Percentiles rank a stretch among this genome's conserved stretches.
These are phyloP conservation scores for Zelostemma sp. DNA, from an alignment of 1,140 invertebrate genomes.

Conservation along the genomic window DNA sequence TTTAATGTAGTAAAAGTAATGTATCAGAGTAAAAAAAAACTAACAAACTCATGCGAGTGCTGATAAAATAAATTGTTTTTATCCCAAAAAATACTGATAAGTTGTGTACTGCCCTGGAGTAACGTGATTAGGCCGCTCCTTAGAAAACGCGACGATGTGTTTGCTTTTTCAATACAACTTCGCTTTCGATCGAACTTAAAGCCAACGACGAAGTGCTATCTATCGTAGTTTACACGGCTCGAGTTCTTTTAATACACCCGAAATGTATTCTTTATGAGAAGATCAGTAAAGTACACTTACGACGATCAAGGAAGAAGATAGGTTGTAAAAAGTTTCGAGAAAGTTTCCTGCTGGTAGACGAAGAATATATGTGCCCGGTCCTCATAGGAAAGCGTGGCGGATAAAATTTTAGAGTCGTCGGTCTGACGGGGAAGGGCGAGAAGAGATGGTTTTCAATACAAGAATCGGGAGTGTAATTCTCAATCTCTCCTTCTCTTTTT, in stretches of 20 bases:
- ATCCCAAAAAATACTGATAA: no score
- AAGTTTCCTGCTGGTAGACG: conserved; percentile 41
- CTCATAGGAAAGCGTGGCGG: conserved; percentile 22
- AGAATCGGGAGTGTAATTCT: conserved; percentile 19
- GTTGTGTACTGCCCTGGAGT: no score
- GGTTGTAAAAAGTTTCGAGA: conserved; percentile 49
- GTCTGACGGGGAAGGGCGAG: conserved; percentile 35
- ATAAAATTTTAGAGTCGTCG: conserved; percentile 66
- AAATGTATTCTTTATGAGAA: conserved; percentile 45
- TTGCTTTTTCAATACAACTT: no score
- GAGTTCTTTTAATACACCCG: conserved; percentile 35
- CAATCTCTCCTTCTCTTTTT: conserved; percentile 6
- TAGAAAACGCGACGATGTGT: no score
- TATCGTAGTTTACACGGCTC: background rate
- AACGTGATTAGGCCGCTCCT: no score
- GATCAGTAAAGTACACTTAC: conserved; percentile 9
- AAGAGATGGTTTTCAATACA: conserved; percentile 55
- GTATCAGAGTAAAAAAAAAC: no score
- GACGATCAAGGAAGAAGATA: conserved; percentile 42
- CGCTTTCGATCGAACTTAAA: no score
- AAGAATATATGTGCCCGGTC: conserved; percentile 30
- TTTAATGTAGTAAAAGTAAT: no score
- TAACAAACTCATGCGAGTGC: no score
- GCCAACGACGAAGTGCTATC: no score
- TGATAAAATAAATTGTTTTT: no score